Conservation (phyloP, 2,888 invertebrate species). For the Eupelmus urozonus region DNA sequence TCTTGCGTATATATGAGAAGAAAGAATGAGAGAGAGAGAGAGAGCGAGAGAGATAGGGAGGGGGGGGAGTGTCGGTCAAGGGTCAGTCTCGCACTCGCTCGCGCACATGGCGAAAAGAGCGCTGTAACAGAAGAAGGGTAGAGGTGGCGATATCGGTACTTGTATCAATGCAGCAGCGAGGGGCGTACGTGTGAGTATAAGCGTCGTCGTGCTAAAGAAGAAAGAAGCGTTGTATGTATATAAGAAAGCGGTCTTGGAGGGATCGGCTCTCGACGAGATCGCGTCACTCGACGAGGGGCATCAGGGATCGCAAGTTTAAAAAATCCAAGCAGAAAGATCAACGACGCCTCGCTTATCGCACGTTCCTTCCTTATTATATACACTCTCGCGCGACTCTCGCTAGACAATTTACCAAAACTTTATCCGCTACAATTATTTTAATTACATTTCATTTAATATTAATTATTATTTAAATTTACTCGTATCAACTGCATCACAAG, state of each 20-base stretch:
- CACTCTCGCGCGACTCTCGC: not conserved
- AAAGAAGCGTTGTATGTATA: conserved; percentile 57
- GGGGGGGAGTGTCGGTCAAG: conserved; percentile 68
- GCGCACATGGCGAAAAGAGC: too few species aligned
- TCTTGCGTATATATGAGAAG: not conserved
- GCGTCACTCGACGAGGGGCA: conserved; percentile 54
- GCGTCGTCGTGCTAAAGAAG: conserved; percentile 20
- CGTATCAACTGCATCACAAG: not conserved
- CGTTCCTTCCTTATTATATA: conserved; percentile 39
- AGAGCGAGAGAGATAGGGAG: conserved; percentile 42
- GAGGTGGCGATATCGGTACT: conserved; percentile 43
- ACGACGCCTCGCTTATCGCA: conserved; percentile 23
- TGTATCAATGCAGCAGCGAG: conserved; percentile 15
- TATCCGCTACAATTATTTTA: too few species aligned
- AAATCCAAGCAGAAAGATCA: conserved; percentile 29
- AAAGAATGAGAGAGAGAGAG: conserved; percentile 3
- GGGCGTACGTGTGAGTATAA: not conserved
- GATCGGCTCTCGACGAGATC: conserved; percentile 10
- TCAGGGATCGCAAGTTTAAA: conserved; percentile 28
- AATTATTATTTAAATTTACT: conserved; percentile 29
- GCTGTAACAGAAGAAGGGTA: conserved; percentile 10
- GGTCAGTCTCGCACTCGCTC: conserved; percentile 63
- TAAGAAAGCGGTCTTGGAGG: conserved; percentile 2
- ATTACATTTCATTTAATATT: too few species aligned
- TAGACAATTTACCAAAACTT: not conserved